phyloP scores from a whole-genome alignment of 2,888 invertebrate genomes.

The Brachypalpus laphriformis region DNA sequence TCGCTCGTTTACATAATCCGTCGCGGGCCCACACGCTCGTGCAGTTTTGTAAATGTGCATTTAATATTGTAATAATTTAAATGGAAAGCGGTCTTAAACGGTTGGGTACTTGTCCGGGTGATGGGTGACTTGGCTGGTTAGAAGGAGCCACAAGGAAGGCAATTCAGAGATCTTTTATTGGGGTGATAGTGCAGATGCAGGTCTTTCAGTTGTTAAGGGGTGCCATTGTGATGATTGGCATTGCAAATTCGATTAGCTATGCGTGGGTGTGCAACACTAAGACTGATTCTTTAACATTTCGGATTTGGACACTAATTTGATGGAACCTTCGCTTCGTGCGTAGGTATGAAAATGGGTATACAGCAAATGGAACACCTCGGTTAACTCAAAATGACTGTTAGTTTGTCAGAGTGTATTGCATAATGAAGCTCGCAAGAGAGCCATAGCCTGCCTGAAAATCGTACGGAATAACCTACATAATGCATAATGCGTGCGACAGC shows the following conservation, averaged over 20 bases:
- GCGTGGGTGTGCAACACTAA: background rate
- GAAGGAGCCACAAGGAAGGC: constrained; percentile 2
- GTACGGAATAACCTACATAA: too few species aligned
- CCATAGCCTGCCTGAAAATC: too few species aligned
- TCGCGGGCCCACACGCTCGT: constrained; percentile 22
- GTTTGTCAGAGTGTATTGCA: too few species aligned
- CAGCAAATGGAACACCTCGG: too few species aligned
- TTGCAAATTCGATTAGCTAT: constrained; percentile 24
- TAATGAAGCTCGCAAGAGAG: too few species aligned
- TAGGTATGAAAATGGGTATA: too few species aligned
- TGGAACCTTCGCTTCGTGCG: too few species aligned
- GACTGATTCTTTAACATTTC: background rate
- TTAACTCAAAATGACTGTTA: too few species aligned
- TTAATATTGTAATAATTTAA: constrained; percentile 59
- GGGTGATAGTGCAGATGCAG: too few species aligned
- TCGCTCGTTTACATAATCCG: constrained; percentile 12
- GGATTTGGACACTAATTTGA: background rate
- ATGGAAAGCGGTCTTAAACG: constrained; percentile 37
- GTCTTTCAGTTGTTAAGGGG: background rate
- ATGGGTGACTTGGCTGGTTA: constrained; percentile 26
- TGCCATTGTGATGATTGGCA: constrained; percentile 3
- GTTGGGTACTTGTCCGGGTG: constrained; percentile 35
- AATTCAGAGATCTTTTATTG: background rate
- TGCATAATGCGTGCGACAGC: too few species aligned
- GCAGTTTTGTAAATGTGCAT: constrained; percentile 45